Conservation (phyloP, 2,888 invertebrate genomes). For the Ennomos fuscantarius region DNA sequence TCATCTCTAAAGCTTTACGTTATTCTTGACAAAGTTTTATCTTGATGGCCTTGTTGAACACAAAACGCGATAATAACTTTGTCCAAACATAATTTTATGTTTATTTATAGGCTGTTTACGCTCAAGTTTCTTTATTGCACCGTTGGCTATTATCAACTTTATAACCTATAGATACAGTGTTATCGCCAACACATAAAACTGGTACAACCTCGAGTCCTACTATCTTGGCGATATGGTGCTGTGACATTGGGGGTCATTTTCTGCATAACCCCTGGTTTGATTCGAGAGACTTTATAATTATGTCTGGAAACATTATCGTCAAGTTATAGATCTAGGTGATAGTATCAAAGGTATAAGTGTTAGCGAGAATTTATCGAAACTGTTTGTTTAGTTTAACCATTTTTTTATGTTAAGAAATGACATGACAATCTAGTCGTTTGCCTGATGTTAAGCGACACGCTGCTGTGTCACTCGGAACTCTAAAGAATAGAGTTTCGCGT, state of each 20-base stretch:
- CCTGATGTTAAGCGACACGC: too few species aligned
- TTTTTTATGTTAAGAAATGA: too few species aligned
- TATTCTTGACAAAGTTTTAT: slow-evolving; percentile 45
- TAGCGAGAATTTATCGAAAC: slow-evolving; percentile 69
- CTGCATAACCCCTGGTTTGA: slow-evolving; percentile 45
- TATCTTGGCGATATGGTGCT: slow-evolving; percentile 51
- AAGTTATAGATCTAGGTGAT: slow-evolving; percentile 42
- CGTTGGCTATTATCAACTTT: slow-evolving; percentile 70
- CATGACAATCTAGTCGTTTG: too few species aligned
- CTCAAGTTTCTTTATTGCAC: slow-evolving; percentile 58
- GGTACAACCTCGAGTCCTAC: slow-evolving; percentile 65
- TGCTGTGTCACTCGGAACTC: too few species aligned
- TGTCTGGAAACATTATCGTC: slow-evolving; percentile 31
- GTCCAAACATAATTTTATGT: slow-evolving; percentile 55
- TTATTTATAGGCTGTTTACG: slow-evolving; percentile 58
- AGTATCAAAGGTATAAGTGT: slow-evolving; percentile 70
- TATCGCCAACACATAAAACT: slow-evolving; percentile 74
- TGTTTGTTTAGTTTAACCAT: slow-evolving; percentile 63
- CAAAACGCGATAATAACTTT: slow-evolving; percentile 55
- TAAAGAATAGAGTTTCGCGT: too few species aligned
- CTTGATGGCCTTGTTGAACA: slow-evolving; percentile 55
- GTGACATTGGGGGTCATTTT: slow-evolving; percentile 55
- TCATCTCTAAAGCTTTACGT: slow-evolving; percentile 30
- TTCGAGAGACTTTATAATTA: slow-evolving; percentile 20
- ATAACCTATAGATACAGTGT: slow-evolving; percentile 70